These are phyloP conservation scores for Intellagama lesueurii DNA, from an alignment of 2,797 vertebrate genomes.

Conservation along the genomic window DNA sequence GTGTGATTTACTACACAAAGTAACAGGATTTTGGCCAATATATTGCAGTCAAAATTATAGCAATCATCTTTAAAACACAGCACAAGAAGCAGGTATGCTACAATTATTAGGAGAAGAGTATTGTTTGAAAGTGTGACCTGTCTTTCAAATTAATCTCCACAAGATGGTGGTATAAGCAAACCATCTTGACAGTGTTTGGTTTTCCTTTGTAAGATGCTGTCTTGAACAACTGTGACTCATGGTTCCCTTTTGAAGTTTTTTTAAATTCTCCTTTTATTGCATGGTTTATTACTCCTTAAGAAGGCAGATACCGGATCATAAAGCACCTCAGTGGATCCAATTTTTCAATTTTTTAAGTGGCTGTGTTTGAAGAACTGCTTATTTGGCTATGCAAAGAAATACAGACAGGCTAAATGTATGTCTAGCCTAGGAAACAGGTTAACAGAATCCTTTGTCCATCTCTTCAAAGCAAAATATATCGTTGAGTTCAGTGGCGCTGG, in stretches of 20 bases:
- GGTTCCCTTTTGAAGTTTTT: background rate
- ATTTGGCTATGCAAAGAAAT: constrained; percentile 49
- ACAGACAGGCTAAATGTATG: constrained; percentile 40
- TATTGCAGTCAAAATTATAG: too few relatives aligned
- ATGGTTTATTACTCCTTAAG: constrained; percentile 55
- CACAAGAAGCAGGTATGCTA: too few relatives aligned
- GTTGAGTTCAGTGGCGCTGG: background rate
- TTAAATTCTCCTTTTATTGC: background rate
- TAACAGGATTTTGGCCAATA: too few relatives aligned
- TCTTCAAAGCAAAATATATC: background rate
- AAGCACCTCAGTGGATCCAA: constrained; percentile 17
- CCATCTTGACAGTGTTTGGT: background rate
- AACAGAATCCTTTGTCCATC: constrained; percentile 44
- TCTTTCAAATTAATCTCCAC: constrained; percentile 50
- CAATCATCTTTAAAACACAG: too few relatives aligned
- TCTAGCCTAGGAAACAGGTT: constrained; percentile 50
- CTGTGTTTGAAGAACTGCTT: constrained; percentile 59
- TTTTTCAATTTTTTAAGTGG: background rate
- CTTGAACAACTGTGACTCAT: background rate
- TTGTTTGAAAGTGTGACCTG: too few relatives aligned
- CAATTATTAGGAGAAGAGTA: too few relatives aligned
- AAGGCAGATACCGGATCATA: constrained; percentile 51
- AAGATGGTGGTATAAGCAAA: constrained; percentile 74
- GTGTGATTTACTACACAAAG: too few relatives aligned
- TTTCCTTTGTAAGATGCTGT: constrained; percentile 16